phyloP scores from a whole-genome alignment of 2,888 invertebrate genomes.

The Neria commutata region DNA sequence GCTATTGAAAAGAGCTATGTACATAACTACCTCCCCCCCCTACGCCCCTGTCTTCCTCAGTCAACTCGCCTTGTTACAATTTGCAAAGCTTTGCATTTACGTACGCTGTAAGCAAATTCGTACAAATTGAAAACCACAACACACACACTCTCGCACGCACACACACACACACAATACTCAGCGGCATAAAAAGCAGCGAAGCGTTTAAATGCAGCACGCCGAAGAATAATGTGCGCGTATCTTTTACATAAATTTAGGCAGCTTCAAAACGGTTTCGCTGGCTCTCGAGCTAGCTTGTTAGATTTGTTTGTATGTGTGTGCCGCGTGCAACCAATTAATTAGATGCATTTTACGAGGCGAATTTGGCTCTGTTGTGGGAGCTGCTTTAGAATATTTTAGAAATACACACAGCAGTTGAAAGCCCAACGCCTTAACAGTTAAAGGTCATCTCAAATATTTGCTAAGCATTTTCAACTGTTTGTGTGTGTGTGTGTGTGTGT shows the following conservation, averaged over 20 bases:
- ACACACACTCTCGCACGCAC: too few species aligned
- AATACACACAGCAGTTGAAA: neutral
- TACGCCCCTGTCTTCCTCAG: neutral
- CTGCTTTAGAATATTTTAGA: neutral
- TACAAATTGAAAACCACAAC: neutral
- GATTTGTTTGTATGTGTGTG: too few species aligned
- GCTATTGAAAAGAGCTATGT: too few species aligned
- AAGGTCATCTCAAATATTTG: conserved; percentile 36
- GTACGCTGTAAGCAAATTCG: neutral
- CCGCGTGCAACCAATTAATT: conserved; percentile 50
- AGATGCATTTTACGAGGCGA: conserved; percentile 26
- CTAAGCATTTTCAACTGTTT: too few species aligned
- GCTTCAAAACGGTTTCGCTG: neutral
- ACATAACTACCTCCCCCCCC: neutral
- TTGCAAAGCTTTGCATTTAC: neutral
- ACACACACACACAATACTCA: too few species aligned
- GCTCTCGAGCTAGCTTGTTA: conserved; percentile 7
- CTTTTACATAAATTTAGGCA: conserved; percentile 21
- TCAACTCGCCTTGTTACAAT: neutral
- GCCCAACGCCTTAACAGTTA: conserved; percentile 35
- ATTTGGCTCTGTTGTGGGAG: conserved; percentile 5
- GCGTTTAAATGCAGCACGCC: conserved; percentile 42
- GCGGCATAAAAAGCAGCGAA: conserved; percentile 42
- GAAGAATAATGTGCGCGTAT: neutral
- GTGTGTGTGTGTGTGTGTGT: too few species aligned